Conservation (phyloP, 2,888 invertebrate genomes). For the Opisthograptis luteolata region DNA sequence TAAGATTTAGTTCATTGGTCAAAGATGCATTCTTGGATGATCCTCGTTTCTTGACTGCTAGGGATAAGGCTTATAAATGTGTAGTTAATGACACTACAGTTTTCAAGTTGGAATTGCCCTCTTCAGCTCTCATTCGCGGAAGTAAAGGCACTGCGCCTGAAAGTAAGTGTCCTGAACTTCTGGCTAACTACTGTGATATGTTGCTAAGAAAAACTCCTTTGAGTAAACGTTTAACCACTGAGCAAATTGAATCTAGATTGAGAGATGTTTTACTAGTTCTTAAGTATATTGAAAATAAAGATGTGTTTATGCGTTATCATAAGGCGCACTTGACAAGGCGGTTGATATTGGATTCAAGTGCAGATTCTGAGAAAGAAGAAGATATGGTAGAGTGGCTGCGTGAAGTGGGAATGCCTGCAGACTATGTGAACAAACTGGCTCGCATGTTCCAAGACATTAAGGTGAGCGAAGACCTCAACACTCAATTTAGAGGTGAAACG, state of each 20-base stretch:
- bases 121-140: conserved; percentile 85
- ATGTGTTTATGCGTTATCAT: conserved; percentile 99
- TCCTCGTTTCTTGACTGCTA: conserved; percentile 97
- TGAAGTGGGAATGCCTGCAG: conserved; percentile 99
- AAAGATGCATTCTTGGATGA: conserved; percentile 98
- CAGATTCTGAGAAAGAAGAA: conserved; percentile 99
- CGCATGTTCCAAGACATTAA: conserved; percentile 99
- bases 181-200: conserved; percentile 99
- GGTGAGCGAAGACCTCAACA: conserved; percentile 97
- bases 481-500: conserved; percentile 94
- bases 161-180: conserved; percentile 98
- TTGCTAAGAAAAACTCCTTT: conserved; percentile 97
- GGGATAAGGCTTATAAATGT: conserved; percentile 98
- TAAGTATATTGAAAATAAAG: conserved; percentile 99
- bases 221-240: conserved; percentile 97
- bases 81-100: conserved; percentile 99
- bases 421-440: conserved; percentile 98
- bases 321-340: conserved; percentile 98
- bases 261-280: conserved; percentile 97
- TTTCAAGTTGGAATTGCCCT: conserved; percentile 88
- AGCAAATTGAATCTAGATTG: conserved; percentile 97
- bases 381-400: conserved; percentile 99
- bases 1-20: conserved; percentile 95
- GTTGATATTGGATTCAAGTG: conserved; percentile 98
- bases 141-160: conserved; percentile 92